These are phyloP conservation scores for Synergus japonicus DNA, from an alignment of 2,888 invertebrate species.

Conservation along the genomic window DNA sequence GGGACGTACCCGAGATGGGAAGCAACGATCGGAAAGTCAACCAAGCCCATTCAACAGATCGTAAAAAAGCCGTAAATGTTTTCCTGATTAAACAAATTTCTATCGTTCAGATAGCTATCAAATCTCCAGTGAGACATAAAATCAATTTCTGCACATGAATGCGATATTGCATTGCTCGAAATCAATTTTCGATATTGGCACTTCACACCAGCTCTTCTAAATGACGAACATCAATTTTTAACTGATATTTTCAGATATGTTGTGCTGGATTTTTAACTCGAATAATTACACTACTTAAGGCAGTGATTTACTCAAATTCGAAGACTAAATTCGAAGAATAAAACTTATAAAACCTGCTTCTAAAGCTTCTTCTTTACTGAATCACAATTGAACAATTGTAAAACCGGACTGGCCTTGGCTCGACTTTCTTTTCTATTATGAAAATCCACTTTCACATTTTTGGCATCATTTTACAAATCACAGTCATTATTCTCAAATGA, in stretches of 20 bases:
- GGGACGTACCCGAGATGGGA: constrained; percentile 17
- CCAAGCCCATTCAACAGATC: constrained; percentile 36
- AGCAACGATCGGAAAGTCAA: constrained; percentile 28
- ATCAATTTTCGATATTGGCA: constrained; percentile 21
- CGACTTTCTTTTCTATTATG: background rate
- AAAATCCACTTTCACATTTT: background rate
- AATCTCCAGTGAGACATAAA: constrained; percentile 11
- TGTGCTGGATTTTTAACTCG: background rate
- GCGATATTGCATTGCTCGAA: constrained; percentile 13
- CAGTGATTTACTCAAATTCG: background rate
- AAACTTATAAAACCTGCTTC: background rate
- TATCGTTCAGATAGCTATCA: constrained; percentile 13
- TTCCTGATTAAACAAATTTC: constrained; percentile 38
- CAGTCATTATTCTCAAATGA: background rate
- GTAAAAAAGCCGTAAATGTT: constrained; percentile 35
- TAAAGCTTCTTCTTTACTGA: background rate
- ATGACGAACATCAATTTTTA: background rate
- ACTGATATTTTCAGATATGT: background rate
- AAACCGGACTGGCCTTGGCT: background rate
- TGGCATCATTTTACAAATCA: background rate
- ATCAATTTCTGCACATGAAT: constrained; percentile 31
- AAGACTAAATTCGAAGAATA: background rate
- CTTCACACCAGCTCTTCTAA: background rate
- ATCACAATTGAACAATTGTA: background rate
- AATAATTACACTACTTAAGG: background rate